Percentiles rank a stretch among this genome's conserved stretches.
These are phyloP conservation scores for Tenebrosternarchus preto DNA, from an alignment of 2,113 vertebrate genomes.

Conservation along the genomic window DNA sequence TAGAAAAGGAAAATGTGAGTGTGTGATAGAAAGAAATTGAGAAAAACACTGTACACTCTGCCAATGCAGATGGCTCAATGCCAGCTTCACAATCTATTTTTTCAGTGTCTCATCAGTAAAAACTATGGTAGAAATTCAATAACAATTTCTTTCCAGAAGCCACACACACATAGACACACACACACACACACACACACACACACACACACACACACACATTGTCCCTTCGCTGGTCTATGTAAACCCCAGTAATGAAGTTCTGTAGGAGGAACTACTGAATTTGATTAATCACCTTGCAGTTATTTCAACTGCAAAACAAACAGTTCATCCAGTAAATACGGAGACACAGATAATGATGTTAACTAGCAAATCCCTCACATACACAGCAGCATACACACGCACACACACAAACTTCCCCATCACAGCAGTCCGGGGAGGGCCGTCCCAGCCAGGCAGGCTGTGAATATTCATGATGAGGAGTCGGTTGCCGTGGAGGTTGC, in stretches of 20 bases:
- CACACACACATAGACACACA: constrained; percentile 25
- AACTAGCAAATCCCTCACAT: background rate
- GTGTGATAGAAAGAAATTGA: background rate
- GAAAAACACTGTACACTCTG: background rate
- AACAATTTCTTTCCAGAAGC: background rate
- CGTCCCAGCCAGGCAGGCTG: constrained; percentile 59
- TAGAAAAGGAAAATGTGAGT: constrained; percentile 36
- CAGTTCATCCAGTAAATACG: background rate
- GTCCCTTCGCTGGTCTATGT: background rate
- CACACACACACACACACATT: constrained; percentile 32
- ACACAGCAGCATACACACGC: background rate
- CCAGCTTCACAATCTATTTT: background rate
- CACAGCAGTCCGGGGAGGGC: constrained; percentile 47
- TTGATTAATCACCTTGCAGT: constrained; percentile 5
- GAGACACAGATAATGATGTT: constrained; percentile 4
- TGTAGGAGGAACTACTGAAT: constrained; percentile 10
- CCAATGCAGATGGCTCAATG: background rate
- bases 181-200: constrained; percentile 17
- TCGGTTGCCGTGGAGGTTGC: constrained; percentile 64
- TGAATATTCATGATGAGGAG: constrained; percentile 78
- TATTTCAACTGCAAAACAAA: constrained; percentile 7
- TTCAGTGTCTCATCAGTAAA: constrained; percentile 28
- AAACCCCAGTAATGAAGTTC: constrained; percentile 18
- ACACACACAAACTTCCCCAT: background rate
- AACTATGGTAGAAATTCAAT: background rate